phyloP scores from a whole-genome alignment of 2,797 vertebrate species.

The Zalophus californianus region DNA sequence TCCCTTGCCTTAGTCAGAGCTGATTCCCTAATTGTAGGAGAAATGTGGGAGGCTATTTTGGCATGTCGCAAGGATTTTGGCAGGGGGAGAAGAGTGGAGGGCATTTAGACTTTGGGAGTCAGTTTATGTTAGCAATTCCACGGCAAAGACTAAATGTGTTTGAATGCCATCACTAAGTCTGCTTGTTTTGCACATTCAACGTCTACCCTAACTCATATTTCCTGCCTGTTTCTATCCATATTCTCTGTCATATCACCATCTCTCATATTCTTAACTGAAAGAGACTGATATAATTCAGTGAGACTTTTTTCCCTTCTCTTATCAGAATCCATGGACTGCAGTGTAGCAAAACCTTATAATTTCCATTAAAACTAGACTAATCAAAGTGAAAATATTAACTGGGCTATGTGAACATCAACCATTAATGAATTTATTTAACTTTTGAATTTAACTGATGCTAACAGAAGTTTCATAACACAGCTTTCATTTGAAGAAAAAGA shows the following conservation, averaged over 20 bases:
- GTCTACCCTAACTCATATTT: not conserved
- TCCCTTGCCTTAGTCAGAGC: not conserved
- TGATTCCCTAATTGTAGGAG: not conserved
- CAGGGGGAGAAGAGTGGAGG: not conserved
- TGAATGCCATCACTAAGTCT: not conserved
- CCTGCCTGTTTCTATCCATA: not conserved
- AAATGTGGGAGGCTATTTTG: not conserved
- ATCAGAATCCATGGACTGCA: not conserved
- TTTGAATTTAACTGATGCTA: constrained; percentile 23
- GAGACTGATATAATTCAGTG: not conserved
- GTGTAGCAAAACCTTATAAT: not conserved
- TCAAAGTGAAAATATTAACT: not conserved
- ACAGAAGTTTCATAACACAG: not conserved
- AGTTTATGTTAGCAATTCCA: not conserved
- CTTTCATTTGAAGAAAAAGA: not conserved
- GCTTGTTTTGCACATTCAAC: not conserved
- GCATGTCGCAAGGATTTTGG: not conserved
- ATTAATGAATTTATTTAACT: constrained; percentile 21
- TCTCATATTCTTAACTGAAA: not conserved
- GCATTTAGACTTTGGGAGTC: not conserved
- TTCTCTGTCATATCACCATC: not conserved
- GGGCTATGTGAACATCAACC: not conserved
- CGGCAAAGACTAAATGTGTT: not conserved
- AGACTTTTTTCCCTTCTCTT: not conserved
- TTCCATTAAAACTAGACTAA: not conserved